Percentiles rank a stretch among this genome's conserved stretches.
Evolutionary conservation across 2,888 invertebrate species (phyloP).

Genomic region (Chrysolina americana): DNA sequence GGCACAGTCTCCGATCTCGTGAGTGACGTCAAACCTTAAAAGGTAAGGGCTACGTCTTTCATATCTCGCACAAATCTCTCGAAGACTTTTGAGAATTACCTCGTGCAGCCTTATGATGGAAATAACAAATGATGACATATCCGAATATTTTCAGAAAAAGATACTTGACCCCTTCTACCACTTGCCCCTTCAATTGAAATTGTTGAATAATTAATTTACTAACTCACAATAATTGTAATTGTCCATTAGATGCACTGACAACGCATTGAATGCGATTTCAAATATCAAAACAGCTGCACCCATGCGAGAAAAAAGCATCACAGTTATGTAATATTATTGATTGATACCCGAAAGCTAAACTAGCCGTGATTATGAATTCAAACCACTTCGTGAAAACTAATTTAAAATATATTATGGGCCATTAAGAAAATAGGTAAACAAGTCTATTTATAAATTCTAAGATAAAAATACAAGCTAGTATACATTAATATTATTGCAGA

Average conservation of each 20-base stretch:
- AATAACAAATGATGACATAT: too few species aligned
- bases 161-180: too few species aligned
- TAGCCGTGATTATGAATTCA: not conserved
- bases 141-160: too few species aligned
- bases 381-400: constrained; percentile 19
- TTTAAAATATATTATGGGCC: not conserved
- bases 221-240: too few species aligned
- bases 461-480: constrained; percentile 5
- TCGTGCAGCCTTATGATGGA: too few species aligned
- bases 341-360: constrained; percentile 8
- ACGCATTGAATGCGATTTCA: not conserved
- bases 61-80: too few species aligned
- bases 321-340: not conserved
- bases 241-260: not conserved
- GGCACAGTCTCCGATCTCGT: too few species aligned
- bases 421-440: constrained; percentile 19
- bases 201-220: too few species aligned
- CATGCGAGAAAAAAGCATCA: constrained; percentile 20
- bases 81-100: too few species aligned
- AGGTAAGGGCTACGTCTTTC: too few species aligned
- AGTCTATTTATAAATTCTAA: constrained; percentile 7
- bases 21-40: too few species aligned
- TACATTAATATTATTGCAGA: not conserved
- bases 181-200: too few species aligned
- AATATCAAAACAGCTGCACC: constrained; percentile 1